Base-by-base conservation (phyloP, 2,888 invertebrate genomes). In the Smittia aterrima region DNA sequence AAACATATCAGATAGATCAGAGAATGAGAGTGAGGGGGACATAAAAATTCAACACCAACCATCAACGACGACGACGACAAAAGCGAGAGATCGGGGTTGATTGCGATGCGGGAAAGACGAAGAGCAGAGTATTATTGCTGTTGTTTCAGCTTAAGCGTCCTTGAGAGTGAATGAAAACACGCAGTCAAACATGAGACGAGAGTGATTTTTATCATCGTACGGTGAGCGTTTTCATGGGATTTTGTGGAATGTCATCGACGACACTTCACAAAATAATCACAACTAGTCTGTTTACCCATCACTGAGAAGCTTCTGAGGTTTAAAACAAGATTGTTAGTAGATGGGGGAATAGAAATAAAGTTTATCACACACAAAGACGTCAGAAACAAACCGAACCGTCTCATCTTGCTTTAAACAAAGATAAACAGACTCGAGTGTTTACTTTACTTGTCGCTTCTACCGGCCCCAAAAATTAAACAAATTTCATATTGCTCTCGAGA, bases 101-200 rank as follows among this genome's bases (percentile, higher is more conserved):
- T 58, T 16, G 22, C 11, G 53, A 47, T 18, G 18, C 18, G 18
- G n/a, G 53, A 47, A 47, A 16, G 18, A 47, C 6, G 11, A 38
- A 38, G 38, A 47, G 18, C 3, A 18, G 18, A 47, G n/a, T 47
- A 47, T 58, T 58, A 24, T 58, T 58, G 58, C 58, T 58, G 58
- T 58, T 58, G 24, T 58, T 58, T 47, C 13, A 58, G 24, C 58
- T 58, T 58, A 58, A 58, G 58, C 58, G 24, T 24, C 24, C 58
- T 58, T 24, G 58, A 58, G 38, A 7, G 20, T 58, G 58, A 18
- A 16, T 47, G 53, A 13, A 18, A 18, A 32, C 32, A 32, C 32
- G 53, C 18, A 4, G n/a, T 47, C 11, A 4, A 47, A 47, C 18
- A 47, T 47, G 53, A 47, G 18, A 16, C 18, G 53, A 16, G 38